Percentiles rank a stretch among this genome's conserved stretches.
phyloP scores from a whole-genome alignment of 2,888 invertebrate genomes.

The Drosophila histrio region DNA sequence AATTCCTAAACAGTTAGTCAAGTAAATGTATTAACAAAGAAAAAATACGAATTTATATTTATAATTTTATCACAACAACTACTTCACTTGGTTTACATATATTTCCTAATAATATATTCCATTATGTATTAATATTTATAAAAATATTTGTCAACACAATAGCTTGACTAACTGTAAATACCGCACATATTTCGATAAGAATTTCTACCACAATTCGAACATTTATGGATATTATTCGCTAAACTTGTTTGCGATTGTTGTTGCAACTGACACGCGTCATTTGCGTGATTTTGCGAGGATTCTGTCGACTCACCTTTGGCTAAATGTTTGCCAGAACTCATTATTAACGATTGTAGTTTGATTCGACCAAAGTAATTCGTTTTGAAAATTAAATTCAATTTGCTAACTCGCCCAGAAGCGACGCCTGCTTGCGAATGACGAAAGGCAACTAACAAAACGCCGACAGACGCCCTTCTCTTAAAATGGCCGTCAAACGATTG shows the following conservation, averaged over 20 bases:
- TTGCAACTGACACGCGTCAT: background rate
- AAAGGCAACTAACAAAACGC: constrained; percentile 16
- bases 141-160: too few relatives aligned
- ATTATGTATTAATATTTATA: too few relatives aligned
- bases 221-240: constrained; percentile 6
- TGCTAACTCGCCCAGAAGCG: background rate
- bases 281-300: background rate
- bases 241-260: constrained; percentile 26
- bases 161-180: too few relatives aligned
- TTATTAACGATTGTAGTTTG: constrained; percentile 28
- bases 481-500: constrained; percentile 15
- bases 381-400: background rate
- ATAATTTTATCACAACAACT: too few relatives aligned
- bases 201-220: background rate
- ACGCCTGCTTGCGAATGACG: constrained; percentile 1
- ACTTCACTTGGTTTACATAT: too few relatives aligned
- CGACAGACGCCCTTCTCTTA: constrained; percentile 17
- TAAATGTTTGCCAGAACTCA: constrained; percentile 63
- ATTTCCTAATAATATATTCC: too few relatives aligned
- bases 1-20: too few relatives aligned
- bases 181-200: constrained; percentile 15
- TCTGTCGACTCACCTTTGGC: constrained; percentile 52
- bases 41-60: too few relatives aligned
- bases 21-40: too few relatives aligned
- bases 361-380: constrained; percentile 20